phyloP scores from a whole-genome alignment of 2,797 vertebrate species.

The Sciurus carolinensis region DNA sequence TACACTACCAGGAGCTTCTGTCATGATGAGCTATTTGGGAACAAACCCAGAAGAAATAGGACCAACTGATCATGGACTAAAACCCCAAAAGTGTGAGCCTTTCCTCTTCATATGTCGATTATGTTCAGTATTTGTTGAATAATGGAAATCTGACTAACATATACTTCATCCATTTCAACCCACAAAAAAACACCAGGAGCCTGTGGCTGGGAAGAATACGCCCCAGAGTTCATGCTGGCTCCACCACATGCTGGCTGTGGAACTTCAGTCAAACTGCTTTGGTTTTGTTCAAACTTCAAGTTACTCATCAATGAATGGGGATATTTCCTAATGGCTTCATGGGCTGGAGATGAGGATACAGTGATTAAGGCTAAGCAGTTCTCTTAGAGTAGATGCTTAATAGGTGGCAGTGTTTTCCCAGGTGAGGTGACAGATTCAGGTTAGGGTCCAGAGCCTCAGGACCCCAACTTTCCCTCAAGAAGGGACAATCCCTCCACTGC shows the following conservation, averaged over 20 bases:
- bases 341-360: background rate
- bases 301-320: background rate
- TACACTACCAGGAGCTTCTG: background rate
- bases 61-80: background rate
- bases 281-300: background rate
- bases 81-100: too few species aligned
- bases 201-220: background rate
- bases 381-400: background rate
- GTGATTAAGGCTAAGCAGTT: background rate
- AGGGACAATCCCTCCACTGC: background rate
- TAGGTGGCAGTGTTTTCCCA: too few species aligned
- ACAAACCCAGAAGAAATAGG: too few species aligned
- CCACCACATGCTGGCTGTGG: background rate
- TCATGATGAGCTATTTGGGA: background rate
- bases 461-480: background rate
- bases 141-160: too few species aligned
- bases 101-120: too few species aligned
- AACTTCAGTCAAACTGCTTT: background rate
- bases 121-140: background rate
- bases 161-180: background rate
- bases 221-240: rapidly evolving
- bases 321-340: background rate
- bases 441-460: background rate
- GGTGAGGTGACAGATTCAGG: background rate
- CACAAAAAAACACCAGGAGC: background rate